These are phyloP conservation scores for Halcyon leucocephala DNA, from an alignment of 2,797 vertebrate species.

Conservation along the genomic window DNA sequence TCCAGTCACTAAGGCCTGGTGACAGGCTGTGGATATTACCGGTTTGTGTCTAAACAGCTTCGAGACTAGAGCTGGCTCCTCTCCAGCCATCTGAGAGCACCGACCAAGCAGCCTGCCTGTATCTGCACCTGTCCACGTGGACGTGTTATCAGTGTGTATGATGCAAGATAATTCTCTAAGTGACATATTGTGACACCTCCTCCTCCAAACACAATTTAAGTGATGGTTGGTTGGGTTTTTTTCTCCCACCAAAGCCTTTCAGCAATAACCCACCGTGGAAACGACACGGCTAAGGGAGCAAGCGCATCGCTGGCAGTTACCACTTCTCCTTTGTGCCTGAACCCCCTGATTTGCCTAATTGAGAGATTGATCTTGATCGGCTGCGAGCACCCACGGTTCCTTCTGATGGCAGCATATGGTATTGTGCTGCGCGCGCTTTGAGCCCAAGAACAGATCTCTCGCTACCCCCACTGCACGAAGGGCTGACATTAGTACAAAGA, in stretches of 20 bases:
- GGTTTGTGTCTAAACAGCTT: conserved; percentile 72
- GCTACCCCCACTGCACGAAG: conserved; percentile 16
- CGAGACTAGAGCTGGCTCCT: conserved; percentile 24
- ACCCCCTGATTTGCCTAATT: conserved; percentile 51
- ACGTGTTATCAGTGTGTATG: not conserved
- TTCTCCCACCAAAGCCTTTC: not conserved
- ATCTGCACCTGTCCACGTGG: conserved; percentile 62
- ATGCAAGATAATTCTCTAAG: not conserved
- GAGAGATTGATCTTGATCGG: conserved; percentile 59
- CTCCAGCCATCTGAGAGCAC: conserved; percentile 54
- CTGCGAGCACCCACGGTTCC: conserved; percentile 35
- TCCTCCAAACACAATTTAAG: not conserved
- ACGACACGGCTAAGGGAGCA: not conserved
- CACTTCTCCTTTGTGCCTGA: conserved; percentile 58
- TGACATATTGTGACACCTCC: conserved; percentile 39
- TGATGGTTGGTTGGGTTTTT: not conserved
- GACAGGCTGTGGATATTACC: conserved; percentile 49
- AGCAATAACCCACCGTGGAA: not conserved
- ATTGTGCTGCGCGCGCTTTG: conserved; percentile 8
- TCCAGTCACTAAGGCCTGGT: conserved; percentile 54
- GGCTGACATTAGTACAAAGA: conserved; percentile 56
- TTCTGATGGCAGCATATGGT: conserved; percentile 67
- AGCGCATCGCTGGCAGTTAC: conserved; percentile 22
- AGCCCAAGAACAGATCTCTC: conserved; percentile 62
- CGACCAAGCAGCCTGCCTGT: conserved; percentile 22